Conservation (phyloP, 1,140 invertebrate species). For the Lordiphosa collinella region DNA sequence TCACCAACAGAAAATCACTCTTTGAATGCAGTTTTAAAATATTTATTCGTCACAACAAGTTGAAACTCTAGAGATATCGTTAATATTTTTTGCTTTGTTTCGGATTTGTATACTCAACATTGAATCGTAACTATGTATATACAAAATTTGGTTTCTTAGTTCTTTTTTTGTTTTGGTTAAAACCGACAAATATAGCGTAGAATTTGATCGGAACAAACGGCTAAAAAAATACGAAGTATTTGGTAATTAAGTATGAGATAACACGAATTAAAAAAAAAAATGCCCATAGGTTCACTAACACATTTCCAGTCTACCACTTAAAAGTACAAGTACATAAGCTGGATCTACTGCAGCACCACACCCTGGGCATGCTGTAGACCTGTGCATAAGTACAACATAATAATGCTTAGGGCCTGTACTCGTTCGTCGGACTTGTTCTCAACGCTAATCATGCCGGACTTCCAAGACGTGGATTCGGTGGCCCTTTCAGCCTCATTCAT, state of each 20-base stretch:
- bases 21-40: slow-evolving; percentile 21
- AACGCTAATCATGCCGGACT: slow-evolving; percentile 80
- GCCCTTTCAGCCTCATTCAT: slow-evolving; percentile 81
- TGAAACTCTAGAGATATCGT: slow-evolving; percentile 36
- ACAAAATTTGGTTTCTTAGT: slow-evolving; percentile 18
- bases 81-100: slow-evolving; percentile 18
- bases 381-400: slow-evolving; percentile 90
- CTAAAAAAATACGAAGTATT: slow-evolving; percentile 36
- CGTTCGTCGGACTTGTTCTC: slow-evolving; percentile 84
- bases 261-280: slow-evolving; percentile 50
- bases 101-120: slow-evolving; percentile 11
- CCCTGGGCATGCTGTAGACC: slow-evolving; percentile 84
- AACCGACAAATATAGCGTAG: slow-evolving; percentile 40
- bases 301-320: slow-evolving; percentile 47
- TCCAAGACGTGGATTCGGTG: slow-evolving; percentile 79
- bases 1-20: too few species aligned
- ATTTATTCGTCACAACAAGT: slow-evolving; percentile 41
- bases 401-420: slow-evolving; percentile 87
- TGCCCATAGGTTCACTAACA: slow-evolving; percentile 49
- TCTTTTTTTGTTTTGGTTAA: slow-evolving; percentile 10
- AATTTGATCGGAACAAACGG: slow-evolving; percentile 43
- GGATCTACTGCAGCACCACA: slow-evolving; percentile 47
- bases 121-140: slow-evolving; percentile 19
- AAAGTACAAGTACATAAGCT: slow-evolving; percentile 10
- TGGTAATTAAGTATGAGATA: slow-evolving; percentile 42